These are phyloP conservation scores for Halotydeus destructor DNA, from an alignment of 1,140 invertebrate species.

Conservation along the genomic window DNA sequence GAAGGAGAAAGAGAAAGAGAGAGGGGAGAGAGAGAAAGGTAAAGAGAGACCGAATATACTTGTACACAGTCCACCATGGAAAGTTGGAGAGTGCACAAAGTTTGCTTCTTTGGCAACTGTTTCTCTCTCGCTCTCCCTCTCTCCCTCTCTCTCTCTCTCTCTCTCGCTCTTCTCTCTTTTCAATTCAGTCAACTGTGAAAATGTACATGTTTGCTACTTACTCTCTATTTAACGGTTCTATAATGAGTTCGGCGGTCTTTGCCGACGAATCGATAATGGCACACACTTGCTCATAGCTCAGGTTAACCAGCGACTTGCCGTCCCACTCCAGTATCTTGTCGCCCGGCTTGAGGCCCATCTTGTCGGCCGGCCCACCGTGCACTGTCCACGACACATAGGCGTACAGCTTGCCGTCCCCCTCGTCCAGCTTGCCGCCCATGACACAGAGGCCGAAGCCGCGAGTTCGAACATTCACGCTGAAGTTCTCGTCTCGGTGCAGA, in stretches of 20 bases:
- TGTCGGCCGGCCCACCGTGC: slow-evolving; percentile 67
- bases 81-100: no score
- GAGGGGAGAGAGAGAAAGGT: no score
- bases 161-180: not conserved
- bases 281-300: slow-evolving; percentile 68
- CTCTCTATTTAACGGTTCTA: slow-evolving; percentile 33
- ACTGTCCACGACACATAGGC: slow-evolving; percentile 78
- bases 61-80: no score
- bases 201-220: slow-evolving; percentile 4
- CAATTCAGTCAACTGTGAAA: not conserved
- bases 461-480: slow-evolving; percentile 22
- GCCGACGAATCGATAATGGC: slow-evolving; percentile 57
- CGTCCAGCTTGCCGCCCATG: slow-evolving; percentile 61
- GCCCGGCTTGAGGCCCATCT: slow-evolving; percentile 24
- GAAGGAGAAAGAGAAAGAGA: not conserved
- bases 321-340: slow-evolving; percentile 48
- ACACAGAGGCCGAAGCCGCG: slow-evolving; percentile 79
- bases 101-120: no score
- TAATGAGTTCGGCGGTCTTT: slow-evolving; percentile 56
- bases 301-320: slow-evolving; percentile 58
- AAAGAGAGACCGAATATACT: no score
- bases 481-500: slow-evolving; percentile 15
- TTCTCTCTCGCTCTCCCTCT: no score
- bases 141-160: not conserved
- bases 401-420: slow-evolving; percentile 50